Evolutionary conservation across 2,888 invertebrate genomes (phyloP).

Genomic region (Nephrotoma guestfalica): DNA sequence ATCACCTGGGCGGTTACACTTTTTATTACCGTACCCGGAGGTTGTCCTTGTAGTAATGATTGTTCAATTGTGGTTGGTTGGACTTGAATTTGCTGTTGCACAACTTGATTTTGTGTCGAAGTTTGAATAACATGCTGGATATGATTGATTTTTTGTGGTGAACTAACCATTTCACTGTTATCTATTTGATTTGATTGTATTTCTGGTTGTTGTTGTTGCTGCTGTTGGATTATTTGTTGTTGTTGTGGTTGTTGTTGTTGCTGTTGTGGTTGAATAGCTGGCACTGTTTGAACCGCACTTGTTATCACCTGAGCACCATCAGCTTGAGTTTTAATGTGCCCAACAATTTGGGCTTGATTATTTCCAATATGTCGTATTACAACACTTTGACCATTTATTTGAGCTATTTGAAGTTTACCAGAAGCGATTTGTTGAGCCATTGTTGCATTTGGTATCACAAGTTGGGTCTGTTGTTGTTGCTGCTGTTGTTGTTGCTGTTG

Average conservation of each 20-base stretch:
- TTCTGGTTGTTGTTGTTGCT: constrained; percentile 6
- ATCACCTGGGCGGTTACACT: constrained; percentile 79
- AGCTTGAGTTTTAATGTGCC: constrained; percentile 48
- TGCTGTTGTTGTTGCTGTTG: constrained; percentile 17
- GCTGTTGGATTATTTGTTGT: constrained; percentile 14
- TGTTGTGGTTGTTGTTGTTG: constrained; percentile 15
- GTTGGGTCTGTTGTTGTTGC: constrained; percentile 36
- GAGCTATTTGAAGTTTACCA: constrained; percentile 70
- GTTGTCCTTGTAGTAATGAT: constrained; percentile 59
- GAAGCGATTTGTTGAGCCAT: constrained; percentile 68
- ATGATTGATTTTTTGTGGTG: constrained; percentile 1
- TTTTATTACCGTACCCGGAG: constrained; percentile 73
- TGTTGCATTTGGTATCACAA: constrained; percentile 61
- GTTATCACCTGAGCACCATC: constrained; percentile 19
- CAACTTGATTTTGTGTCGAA: constrained; percentile 13
- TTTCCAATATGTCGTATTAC: constrained; percentile 64
- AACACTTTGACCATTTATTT: constrained; percentile 74
- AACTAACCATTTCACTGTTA: background rate
- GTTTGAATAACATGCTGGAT: constrained; percentile 14
- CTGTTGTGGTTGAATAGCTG: constrained; percentile 6
- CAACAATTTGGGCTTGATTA: constrained; percentile 64
- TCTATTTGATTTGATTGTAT: constrained; percentile 1
- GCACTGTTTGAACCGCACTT: background rate
- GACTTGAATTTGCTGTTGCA: constrained; percentile 11
- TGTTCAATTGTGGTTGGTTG: constrained; percentile 43